Conservation (phyloP, 2,797 vertebrate species). For the Iguana delicatissima region DNA sequence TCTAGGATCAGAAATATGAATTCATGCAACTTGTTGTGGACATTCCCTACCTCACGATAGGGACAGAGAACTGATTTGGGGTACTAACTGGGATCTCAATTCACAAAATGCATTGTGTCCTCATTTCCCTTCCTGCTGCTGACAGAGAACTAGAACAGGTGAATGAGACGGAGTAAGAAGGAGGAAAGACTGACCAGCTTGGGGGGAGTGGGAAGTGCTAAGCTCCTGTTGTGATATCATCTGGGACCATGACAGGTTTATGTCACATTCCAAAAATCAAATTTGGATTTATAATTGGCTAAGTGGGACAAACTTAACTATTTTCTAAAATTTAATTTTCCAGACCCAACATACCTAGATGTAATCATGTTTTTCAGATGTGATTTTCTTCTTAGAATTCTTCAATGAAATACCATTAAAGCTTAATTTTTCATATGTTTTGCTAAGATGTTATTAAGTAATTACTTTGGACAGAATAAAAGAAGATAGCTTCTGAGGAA, state of each 20-base stretch:
- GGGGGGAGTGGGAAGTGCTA: background rate
- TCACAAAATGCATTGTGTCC: too few species aligned
- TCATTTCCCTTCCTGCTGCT: too few species aligned
- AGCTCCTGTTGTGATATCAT: background rate
- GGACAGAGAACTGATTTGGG: too few species aligned
- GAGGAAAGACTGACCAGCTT: background rate
- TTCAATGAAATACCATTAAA: background rate
- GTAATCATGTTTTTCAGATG: background rate
- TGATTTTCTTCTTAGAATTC: background rate
- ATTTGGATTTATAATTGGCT: background rate
- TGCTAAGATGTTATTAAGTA: background rate
- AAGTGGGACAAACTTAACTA: background rate
- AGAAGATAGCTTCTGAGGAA: slow-evolving; percentile 20
- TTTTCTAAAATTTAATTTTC: background rate
- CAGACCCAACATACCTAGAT: background rate
- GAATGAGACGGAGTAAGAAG: background rate
- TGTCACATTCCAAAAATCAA: background rate
- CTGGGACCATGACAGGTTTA: background rate
- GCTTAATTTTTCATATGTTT: background rate
- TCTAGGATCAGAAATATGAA: too few species aligned
- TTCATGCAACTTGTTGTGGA: too few species aligned
- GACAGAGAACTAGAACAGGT: too few species aligned
- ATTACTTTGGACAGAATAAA: background rate
- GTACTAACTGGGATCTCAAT: too few species aligned
- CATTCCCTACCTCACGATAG: too few species aligned